Evolutionary conservation across 1,140 invertebrate species (phyloP), one percentile per base, ranked within the genome.

Genomic region (Kradibia gibbosae): DNA sequence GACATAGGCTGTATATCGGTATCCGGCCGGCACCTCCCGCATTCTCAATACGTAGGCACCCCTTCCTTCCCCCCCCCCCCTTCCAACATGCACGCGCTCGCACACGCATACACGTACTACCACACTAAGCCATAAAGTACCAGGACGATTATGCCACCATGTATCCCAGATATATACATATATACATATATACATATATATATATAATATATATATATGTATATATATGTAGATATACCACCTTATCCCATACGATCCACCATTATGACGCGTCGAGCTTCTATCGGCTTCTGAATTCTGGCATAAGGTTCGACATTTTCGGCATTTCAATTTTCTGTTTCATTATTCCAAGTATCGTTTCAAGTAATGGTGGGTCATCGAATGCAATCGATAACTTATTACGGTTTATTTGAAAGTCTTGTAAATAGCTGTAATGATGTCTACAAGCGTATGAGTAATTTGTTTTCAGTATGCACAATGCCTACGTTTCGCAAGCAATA

Each of bases 1-100:
- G 78, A 83, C 80, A 73, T 81, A 65, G 39, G 67, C 74, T 78
- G 15, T 28, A 36, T 65, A 65, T 65, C 83, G 83, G 83, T 82
- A 3, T 20, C 50, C 10, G 15, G 50, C 83, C 79, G 42, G 42
- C 55, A 65, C 53, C 71, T 74, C 81, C 50, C 39, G 65, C 81
- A 50, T 50, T 55, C 53, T 55, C 53, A 3, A 55, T 55, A 55
- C 22, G 13, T 53, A n/a, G n/a, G n/a, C n/a, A n/a, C n/a, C n/a
- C n/a, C n/a, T n/a, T n/a, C n/a, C n/a, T n/a, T n/a, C n/a, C n/a
- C n/a, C n/a, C n/a, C n/a, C n/a, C n/a, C n/a, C n/a, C n/a, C n/a
- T n/a, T n/a, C n/a, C n/a, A n/a, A 7, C 45, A 48, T 15, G 15
- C 45, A 15, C 45, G 15, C 7, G 15, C 45, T 48, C 45, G 15